A percentile compares a stretch with the other conserved stretches of the same genome.
Evolutionary conservation across 2,797 vertebrate genomes (phyloP).

Genomic region (Malurus splendens): DNA sequence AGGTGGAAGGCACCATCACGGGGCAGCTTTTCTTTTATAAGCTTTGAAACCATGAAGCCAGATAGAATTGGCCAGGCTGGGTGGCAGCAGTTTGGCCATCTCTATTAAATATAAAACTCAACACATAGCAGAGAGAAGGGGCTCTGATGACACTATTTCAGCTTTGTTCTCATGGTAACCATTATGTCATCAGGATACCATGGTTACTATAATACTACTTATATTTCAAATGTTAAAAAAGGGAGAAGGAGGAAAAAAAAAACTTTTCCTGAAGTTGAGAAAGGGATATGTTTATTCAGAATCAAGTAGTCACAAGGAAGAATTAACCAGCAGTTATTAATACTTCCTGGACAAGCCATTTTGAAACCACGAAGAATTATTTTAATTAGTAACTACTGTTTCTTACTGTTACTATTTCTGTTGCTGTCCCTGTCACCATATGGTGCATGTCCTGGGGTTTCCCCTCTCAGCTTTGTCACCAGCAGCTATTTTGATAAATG

Average conservation of each 20-base stretch:
- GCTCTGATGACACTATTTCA: constrained; percentile 59
- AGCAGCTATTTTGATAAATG: constrained; percentile 16
- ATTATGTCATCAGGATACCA: constrained; percentile 65
- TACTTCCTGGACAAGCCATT: constrained; percentile 12
- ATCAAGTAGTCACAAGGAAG: neutral
- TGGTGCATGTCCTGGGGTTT: constrained; percentile 41
- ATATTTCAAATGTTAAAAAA: constrained; percentile 59
- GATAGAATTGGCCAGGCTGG: neutral
- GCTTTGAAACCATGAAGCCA: neutral
- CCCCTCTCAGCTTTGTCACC: constrained; percentile 23
- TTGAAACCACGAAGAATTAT: neutral
- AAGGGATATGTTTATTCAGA: neutral
- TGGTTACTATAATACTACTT: constrained; percentile 64
- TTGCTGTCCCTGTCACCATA: constrained; percentile 35
- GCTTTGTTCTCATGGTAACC: constrained; percentile 69
- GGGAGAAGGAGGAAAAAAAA: constrained; percentile 1
- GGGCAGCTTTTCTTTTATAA: neutral
- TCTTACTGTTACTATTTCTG: constrained; percentile 12
- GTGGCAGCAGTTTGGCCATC: constrained; percentile 11
- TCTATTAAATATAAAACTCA: constrained; percentile 43
- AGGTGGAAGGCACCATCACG: neutral
- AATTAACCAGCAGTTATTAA: neutral
- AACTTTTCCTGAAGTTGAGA: constrained; percentile 40
- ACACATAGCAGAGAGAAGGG: constrained; percentile 24
- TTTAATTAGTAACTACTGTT: constrained; percentile 30